Conservation (phyloP, 2,888 invertebrate species). For the Euphydryas editha region DNA sequence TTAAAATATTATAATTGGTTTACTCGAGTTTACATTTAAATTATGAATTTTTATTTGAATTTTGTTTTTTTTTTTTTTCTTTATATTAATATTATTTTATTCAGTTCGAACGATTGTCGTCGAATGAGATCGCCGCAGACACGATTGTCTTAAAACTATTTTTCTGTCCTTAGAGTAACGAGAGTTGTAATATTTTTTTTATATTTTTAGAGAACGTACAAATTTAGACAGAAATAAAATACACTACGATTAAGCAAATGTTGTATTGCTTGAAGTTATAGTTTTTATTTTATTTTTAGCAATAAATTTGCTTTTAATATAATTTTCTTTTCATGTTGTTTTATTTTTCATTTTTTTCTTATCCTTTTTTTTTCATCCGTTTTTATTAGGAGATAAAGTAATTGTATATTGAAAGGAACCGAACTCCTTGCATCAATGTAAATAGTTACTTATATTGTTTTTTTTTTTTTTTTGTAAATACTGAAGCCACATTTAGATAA, state of each 20-base stretch:
- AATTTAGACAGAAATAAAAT: conserved; percentile 66
- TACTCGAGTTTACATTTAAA: conserved; percentile 79
- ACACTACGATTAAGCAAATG: conserved; percentile 68
- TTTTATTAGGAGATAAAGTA: conserved; percentile 51
- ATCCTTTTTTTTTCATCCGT: conserved; percentile 53
- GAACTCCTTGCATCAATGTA: conserved; percentile 83
- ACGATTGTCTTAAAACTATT: conserved; percentile 18
- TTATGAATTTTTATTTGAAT: conserved; percentile 79
- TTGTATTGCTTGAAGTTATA: conserved; percentile 79
- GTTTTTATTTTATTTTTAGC: conserved; percentile 81
- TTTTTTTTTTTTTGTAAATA: conserved; percentile 61
- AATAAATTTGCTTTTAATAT: conserved; percentile 83
- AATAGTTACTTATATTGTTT: conserved; percentile 60
- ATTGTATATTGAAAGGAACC: conserved; percentile 81
- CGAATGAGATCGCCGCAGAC: conserved; percentile 7
- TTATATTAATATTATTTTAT: conserved; percentile 68
- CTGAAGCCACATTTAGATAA: conserved; percentile 60
- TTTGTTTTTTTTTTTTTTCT: conserved; percentile 78
- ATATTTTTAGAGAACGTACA: conserved; percentile 76
- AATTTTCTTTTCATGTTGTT: conserved; percentile 71
- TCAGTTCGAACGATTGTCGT: conserved; percentile 50
- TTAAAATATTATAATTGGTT: conserved; percentile 82
- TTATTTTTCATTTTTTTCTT: conserved; percentile 61
- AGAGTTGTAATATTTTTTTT: conserved; percentile 51
- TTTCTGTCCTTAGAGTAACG: conserved; percentile 38